These are phyloP conservation scores for Calypte anna DNA, from an alignment of 2,113 vertebrate species.

Conservation along the genomic window DNA sequence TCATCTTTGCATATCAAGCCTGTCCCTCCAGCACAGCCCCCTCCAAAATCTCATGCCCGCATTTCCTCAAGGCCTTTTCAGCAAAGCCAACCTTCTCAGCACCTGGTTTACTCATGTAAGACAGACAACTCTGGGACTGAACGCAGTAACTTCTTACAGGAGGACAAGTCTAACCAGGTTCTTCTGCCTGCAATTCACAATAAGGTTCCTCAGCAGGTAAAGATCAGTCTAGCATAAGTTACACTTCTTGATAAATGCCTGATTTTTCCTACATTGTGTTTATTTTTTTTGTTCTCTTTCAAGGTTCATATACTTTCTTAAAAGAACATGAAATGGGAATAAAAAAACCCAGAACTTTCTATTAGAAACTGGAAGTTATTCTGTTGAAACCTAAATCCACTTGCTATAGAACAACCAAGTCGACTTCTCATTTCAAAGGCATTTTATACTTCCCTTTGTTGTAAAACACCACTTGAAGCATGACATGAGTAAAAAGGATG, in stretches of 20 bases:
- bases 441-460: not conserved
- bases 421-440: not conserved
- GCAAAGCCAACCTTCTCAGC: slow-evolving; percentile 79
- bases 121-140: slow-evolving; percentile 70
- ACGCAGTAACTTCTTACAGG: slow-evolving; percentile 66
- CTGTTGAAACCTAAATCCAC: not conserved
- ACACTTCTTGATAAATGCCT: not conserved
- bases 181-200: slow-evolving; percentile 83
- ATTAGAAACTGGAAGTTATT: not conserved
- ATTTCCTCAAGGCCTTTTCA: slow-evolving; percentile 83
- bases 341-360: not conserved
- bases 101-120: slow-evolving; percentile 75
- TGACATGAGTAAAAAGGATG: not conserved
- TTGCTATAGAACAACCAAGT: not conserved
- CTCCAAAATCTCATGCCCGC: slow-evolving; percentile 75
- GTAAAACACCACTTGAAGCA: not conserved
- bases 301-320: not conserved
- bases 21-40: slow-evolving; percentile 84
- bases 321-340: not conserved
- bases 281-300: not conserved
- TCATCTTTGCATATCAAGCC: slow-evolving; percentile 79
- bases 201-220: slow-evolving; percentile 79
- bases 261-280: not conserved
- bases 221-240: not conserved
- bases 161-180: slow-evolving; percentile 73